These are phyloP conservation scores for Scylla paramamosain DNA, from an alignment of 1,140 invertebrate genomes.

Conservation along the genomic window DNA sequence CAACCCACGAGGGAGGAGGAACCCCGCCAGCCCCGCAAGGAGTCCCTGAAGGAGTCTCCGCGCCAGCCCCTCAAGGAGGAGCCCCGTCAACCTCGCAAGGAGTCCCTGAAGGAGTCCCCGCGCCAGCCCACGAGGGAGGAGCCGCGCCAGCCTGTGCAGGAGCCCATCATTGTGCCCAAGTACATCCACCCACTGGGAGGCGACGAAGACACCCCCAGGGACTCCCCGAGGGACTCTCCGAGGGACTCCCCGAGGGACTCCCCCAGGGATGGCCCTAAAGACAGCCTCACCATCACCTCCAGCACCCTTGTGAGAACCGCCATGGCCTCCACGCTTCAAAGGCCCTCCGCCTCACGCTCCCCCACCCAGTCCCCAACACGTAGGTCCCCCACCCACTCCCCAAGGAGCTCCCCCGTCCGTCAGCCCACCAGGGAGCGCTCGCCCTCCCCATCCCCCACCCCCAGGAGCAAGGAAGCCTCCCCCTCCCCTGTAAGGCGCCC, in stretches of 20 bases:
- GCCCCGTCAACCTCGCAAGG: too few relatives aligned
- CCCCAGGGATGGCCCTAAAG: constrained; percentile 23
- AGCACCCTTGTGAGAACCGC: constrained; percentile 64
- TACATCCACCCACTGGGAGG: constrained; percentile 74
- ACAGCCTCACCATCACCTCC: constrained; percentile 55
- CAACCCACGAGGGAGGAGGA: background rate
- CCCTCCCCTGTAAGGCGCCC: constrained; percentile 64
- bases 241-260: constrained; percentile 28
- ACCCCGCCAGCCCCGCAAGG: background rate
- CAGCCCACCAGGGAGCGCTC: constrained; percentile 63
- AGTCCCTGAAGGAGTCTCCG: background rate
- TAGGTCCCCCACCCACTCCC: background rate
- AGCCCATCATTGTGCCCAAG: constrained; percentile 72
- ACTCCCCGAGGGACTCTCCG: background rate
- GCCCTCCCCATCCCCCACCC: constrained; percentile 44
- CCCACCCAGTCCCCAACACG: background rate
- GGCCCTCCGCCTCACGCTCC: background rate
- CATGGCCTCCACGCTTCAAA: constrained; percentile 50
- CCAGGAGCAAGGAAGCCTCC: constrained; percentile 71
- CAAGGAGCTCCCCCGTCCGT: background rate
- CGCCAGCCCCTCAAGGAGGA: constrained; percentile 1
- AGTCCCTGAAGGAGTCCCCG: background rate
- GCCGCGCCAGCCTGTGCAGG: constrained; percentile 68
- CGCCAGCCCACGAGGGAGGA: background rate
- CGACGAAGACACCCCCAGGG: constrained; percentile 39